phyloP scores from a whole-genome alignment of 1,140 invertebrate species.

The Ditylenchus dipsaci region DNA sequence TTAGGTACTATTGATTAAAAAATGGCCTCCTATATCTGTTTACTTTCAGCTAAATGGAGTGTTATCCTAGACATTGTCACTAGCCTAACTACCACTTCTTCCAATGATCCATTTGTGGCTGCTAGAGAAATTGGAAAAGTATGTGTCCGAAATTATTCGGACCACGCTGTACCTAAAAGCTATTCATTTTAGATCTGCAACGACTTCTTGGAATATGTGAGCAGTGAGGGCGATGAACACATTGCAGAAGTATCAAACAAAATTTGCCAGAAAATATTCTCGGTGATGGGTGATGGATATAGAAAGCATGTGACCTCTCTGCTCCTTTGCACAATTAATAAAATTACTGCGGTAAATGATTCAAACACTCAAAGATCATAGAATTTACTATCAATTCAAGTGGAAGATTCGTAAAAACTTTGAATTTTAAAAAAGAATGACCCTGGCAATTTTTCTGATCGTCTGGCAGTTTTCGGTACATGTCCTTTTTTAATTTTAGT shows the following conservation, averaged over 20 bases:
- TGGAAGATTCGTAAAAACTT: too few species aligned
- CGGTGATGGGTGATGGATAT: slow-evolving; percentile 42
- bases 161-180: background rate
- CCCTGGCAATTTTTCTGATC: too few species aligned
- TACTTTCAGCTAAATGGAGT: slow-evolving; percentile 32
- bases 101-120: slow-evolving; percentile 36
- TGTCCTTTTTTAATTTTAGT: too few species aligned
- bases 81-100: slow-evolving; percentile 21
- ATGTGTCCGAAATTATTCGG: too few species aligned
- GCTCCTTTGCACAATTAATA: slow-evolving; percentile 35
- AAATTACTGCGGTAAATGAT: slow-evolving; percentile 43
- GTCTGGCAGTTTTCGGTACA: too few species aligned
- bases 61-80: slow-evolving; percentile 19
- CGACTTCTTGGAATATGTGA: slow-evolving; percentile 40
- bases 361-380: too few species aligned
- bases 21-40: too few species aligned
- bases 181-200: slow-evolving; percentile 25
- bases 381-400: too few species aligned
- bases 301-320: slow-evolving; percentile 43
- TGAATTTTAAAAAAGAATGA: too few species aligned
- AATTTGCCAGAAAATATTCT: slow-evolving; percentile 18
- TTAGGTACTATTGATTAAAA: background rate
- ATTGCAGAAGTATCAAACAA: slow-evolving; percentile 5
- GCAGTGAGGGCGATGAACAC: slow-evolving; percentile 30
- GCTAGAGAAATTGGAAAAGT: slow-evolving; percentile 42